Conservation (phyloP, 2,797 vertebrate species). For the Halcyon badia region DNA sequence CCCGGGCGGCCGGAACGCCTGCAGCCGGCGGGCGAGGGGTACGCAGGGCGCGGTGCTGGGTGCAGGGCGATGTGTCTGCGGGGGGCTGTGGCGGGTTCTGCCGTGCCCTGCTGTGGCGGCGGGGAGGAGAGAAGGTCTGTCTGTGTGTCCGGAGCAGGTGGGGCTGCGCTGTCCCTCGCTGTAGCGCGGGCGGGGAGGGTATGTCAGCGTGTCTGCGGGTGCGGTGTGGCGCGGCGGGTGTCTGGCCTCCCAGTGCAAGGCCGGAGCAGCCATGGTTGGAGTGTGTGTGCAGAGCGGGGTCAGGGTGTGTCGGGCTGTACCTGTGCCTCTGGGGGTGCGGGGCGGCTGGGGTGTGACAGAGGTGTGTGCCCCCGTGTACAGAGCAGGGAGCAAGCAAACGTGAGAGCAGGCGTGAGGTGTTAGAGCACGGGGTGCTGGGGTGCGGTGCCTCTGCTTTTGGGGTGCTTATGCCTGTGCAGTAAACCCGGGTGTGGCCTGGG, state of each 20-base stretch:
- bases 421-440: not conserved
- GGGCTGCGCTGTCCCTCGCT: not conserved
- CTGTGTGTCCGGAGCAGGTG: not conserved
- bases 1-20: not conserved
- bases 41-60: too few species aligned
- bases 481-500: slow-evolving; percentile 8
- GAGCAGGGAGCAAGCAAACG: not conserved
- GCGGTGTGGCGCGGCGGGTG: not conserved
- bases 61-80: too few species aligned
- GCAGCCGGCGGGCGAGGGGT: not conserved
- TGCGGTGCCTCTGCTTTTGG: not conserved
- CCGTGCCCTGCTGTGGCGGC: not conserved
- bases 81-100: too few species aligned
- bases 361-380: accelerated
- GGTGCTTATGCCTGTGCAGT: not conserved
- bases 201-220: not conserved
- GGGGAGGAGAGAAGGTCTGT: not conserved
- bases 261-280: not conserved
- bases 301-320: not conserved
- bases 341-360: not conserved
- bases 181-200: not conserved
- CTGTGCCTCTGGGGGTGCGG: accelerated
- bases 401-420: not conserved
- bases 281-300: not conserved
- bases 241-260: not conserved